Conservation (phyloP, 2,888 invertebrate species). For the Chorisops tibialis region DNA sequence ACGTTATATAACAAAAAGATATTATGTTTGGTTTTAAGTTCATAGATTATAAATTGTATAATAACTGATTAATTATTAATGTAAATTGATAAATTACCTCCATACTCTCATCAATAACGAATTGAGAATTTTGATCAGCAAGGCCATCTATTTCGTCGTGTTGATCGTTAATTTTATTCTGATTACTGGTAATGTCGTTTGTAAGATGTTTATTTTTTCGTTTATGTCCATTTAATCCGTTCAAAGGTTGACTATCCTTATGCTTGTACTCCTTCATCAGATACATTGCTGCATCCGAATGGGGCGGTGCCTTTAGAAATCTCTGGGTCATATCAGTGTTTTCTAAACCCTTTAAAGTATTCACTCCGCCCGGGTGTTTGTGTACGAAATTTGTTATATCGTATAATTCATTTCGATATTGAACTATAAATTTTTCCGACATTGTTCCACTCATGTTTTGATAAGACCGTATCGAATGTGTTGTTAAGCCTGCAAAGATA, state of each 20-base stretch:
- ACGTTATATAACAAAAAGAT: too few relatives aligned
- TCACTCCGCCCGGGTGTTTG: slow-evolving; percentile 72
- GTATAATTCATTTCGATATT: slow-evolving; percentile 57
- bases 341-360: slow-evolving; percentile 55
- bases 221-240: slow-evolving; percentile 17
- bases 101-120: slow-evolving; percentile 46
- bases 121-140: background rate
- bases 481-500: background rate
- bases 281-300: slow-evolving; percentile 51
- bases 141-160: background rate
- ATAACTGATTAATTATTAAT: too few relatives aligned
- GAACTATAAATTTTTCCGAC: slow-evolving; percentile 40
- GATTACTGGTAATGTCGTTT: background rate
- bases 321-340: slow-evolving; percentile 44
- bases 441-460: background rate
- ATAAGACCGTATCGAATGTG: too few relatives aligned
- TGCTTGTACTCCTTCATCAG: slow-evolving; percentile 49
- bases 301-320: slow-evolving; percentile 47
- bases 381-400: slow-evolving; percentile 64
- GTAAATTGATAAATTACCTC: slow-evolving; percentile 40
- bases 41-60: too few relatives aligned
- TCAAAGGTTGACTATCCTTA: background rate
- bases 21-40: too few relatives aligned
- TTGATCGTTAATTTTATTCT: background rate
- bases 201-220: background rate